Evolutionary conservation across 2,888 invertebrate species (phyloP), one percentile per base, ranked within the genome.

Genomic region (Autographa gamma): DNA sequence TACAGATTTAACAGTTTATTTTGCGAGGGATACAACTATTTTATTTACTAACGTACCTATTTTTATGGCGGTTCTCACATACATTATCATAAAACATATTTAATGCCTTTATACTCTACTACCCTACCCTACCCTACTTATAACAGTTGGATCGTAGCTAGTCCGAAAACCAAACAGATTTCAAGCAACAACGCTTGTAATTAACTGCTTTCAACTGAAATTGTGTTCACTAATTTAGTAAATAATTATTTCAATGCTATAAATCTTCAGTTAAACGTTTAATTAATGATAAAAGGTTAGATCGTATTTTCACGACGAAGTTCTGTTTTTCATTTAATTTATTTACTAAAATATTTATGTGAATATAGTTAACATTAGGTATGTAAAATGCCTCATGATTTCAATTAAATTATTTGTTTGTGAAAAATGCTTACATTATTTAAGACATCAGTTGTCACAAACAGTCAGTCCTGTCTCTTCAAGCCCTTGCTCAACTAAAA

Each of bases 231-330:
- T 56, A 25, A 56, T 4, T 56, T n/a, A 2, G 7, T 13, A 11
- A 25, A 25, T 56, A 56, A 56, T 56, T 54, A 56, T 56, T 56
- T 56, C 11, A 56, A 25, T 56, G 54, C 54, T 11, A 56, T 56
- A 56, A 56, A 56, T 56, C 54, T 56, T 56, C 0, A 19, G 54
- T 11, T 13, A 25, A 56, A 56, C 54, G 54, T 56, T 56, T 5
- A 25, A 56, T 19, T 56, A 13, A 56, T 18, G 19, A 54, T 54
- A 11, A 56, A 25, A 56, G 11, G 13, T 2, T 9, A 5, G 11
- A 3, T 14, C 54, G 54, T 56, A 25, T 25, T 25, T 56, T 25
- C 18, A 13, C 19, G 25, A 56, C 2, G 11, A 48, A 48, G n/a
- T 48, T n/a, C n/a, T 7, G 48, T 48, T 48, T 16, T 16, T 43